Percentiles rank a stretch among this genome's conserved stretches.
Evolutionary conservation across 2,797 vertebrate genomes (phyloP).

Genomic region (Pseudochirops corinnae): DNA sequence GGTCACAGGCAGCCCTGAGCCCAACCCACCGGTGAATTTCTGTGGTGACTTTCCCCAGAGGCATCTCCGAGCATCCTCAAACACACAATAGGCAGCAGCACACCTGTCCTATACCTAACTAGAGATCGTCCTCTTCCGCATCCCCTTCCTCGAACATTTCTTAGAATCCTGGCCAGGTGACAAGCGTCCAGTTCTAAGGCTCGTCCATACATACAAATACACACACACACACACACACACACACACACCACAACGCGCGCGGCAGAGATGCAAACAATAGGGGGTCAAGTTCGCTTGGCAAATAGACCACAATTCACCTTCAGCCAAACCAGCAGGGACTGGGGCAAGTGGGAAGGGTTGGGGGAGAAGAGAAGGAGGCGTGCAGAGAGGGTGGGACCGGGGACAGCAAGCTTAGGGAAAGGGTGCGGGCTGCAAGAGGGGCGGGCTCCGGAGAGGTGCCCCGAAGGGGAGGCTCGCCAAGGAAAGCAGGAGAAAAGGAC

Average conservation of each 20-base stretch:
- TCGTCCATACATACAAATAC: not conserved
- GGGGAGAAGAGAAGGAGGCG: not conserved
- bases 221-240: not conserved
- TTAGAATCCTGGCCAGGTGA: conserved; percentile 17
- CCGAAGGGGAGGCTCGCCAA: not conserved
- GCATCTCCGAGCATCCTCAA: conserved; percentile 10
- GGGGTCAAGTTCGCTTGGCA: conserved; percentile 39
- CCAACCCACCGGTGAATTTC: not conserved
- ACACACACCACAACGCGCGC: not conserved
- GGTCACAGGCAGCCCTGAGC: not conserved
- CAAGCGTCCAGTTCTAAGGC: conserved; percentile 9
- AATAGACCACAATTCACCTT: not conserved
- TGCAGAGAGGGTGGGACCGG: not conserved
- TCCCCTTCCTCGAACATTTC: not conserved
- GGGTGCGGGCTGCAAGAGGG: not conserved
- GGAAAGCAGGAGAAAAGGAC: not conserved
- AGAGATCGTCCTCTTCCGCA: not conserved
- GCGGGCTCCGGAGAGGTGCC: not conserved
- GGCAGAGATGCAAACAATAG: conserved; percentile 65
- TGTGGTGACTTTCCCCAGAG: conserved; percentile 11
- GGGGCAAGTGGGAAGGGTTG: not conserved
- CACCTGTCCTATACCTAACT: conserved; percentile 50
- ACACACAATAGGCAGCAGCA: conserved; percentile 64
- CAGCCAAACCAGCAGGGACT: not conserved
- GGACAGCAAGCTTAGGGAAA: not conserved